phyloP scores from a whole-genome alignment of 2,888 invertebrate species.

The Gnatocerus cornutus region DNA sequence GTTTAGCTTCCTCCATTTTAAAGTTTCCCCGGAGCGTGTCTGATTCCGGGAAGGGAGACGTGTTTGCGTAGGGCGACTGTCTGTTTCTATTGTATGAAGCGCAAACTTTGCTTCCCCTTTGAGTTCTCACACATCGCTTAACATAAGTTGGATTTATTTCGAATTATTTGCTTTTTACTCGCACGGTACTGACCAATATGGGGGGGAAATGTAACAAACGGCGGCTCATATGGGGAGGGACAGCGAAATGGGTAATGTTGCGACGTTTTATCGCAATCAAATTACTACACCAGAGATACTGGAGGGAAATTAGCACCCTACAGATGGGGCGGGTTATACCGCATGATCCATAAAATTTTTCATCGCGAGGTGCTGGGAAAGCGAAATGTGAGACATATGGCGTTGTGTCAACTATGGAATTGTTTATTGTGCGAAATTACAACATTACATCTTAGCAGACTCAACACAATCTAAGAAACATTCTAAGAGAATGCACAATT shows the following conservation, averaged over 20 bases:
- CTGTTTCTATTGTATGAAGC: constrained; percentile 37
- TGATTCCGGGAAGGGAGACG: constrained; percentile 43
- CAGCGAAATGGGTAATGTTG: constrained; percentile 24
- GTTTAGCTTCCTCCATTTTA: constrained; percentile 51
- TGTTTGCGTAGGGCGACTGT: constrained; percentile 48
- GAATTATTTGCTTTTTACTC: constrained; percentile 60
- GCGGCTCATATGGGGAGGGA: constrained; percentile 30
- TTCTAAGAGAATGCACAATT: too few relatives aligned
- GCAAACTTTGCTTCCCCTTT: constrained; percentile 52
- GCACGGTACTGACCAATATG: constrained; percentile 28
- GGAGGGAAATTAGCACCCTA: constrained; percentile 23
- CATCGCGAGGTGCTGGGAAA: too few relatives aligned
- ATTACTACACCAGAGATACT: constrained; percentile 28
- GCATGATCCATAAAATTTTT: background rate
- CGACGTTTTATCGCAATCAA: constrained; percentile 39
- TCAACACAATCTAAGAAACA: too few relatives aligned
- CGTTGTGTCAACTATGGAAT: too few relatives aligned
- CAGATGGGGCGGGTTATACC: constrained; percentile 6
- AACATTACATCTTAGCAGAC: too few relatives aligned
- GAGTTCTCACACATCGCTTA: constrained; percentile 58
- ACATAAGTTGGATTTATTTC: constrained; percentile 60
- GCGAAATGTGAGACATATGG: too few relatives aligned
- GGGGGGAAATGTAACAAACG: background rate
- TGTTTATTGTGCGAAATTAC: too few relatives aligned
- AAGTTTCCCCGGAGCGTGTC: constrained; percentile 55